Evolutionary conservation across 2,797 vertebrate species (phyloP).

Genomic region (Nannoperca obscura): DNA sequence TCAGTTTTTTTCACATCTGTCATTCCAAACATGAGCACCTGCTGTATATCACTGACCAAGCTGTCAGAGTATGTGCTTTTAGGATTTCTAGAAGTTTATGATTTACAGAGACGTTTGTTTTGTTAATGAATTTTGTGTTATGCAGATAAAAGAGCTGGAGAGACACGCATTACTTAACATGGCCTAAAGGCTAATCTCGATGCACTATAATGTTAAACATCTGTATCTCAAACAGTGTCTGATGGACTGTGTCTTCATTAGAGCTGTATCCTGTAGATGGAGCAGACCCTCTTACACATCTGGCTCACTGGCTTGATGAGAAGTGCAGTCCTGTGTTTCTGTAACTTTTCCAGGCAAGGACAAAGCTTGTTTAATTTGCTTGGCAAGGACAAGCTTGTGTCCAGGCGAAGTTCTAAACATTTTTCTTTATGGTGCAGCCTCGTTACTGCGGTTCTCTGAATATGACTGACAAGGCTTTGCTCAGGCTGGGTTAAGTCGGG

Average conservation of each 20-base stretch:
- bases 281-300: slow-evolving; percentile 66
- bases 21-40: slow-evolving; percentile 19
- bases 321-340: slow-evolving; percentile 64
- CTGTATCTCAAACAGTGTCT: slow-evolving; percentile 36
- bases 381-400: slow-evolving; percentile 73
- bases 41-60: slow-evolving; percentile 7
- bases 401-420: slow-evolving; percentile 52
- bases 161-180: slow-evolving; percentile 12
- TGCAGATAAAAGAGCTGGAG: slow-evolving; percentile 16
- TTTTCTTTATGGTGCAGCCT: slow-evolving; percentile 58
- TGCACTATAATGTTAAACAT: slow-evolving; percentile 54
- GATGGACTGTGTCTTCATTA: slow-evolving; percentile 64
- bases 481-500: slow-evolving; percentile 53
- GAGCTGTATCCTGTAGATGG: slow-evolving; percentile 29
- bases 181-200: slow-evolving; percentile 22
- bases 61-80: not conserved
- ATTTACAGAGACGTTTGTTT: slow-evolving; percentile 1
- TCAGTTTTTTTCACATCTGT: slow-evolving; percentile 41
- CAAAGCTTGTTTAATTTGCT: slow-evolving; percentile 74
- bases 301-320: slow-evolving; percentile 66
- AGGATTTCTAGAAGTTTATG: not conserved
- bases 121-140: slow-evolving; percentile 19
- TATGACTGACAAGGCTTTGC: slow-evolving; percentile 73
- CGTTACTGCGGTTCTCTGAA: slow-evolving; percentile 54
- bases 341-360: slow-evolving; percentile 72